Evolutionary conservation across 37 sponge, comb jelly and placozoan genomes (phyloP).

Genomic region (Corticium candelabrum): DNA sequence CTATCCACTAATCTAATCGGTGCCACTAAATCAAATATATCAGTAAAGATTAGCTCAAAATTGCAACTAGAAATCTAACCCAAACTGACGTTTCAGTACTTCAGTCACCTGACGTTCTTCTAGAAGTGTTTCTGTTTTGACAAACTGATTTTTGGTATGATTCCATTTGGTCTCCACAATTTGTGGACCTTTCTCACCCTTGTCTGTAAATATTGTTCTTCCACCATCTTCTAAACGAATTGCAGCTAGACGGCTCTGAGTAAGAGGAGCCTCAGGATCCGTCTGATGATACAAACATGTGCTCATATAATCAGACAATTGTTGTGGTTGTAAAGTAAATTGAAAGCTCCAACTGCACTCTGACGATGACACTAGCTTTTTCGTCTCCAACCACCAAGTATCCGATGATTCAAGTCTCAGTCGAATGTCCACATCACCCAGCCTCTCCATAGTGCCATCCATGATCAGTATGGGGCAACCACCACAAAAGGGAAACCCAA

Average conservation of each 20-base stretch:
- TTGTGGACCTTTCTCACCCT: not conserved
- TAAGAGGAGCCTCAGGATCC: not conserved
- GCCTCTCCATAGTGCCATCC: not conserved
- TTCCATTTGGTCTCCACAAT: not conserved
- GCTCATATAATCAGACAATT: not conserved
- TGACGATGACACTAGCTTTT: not conserved
- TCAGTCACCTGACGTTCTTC: too few relatives aligned
- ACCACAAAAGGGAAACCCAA: not conserved
- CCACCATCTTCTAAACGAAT: not conserved
- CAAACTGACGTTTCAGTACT: too few relatives aligned
- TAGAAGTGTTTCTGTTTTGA: too few relatives aligned
- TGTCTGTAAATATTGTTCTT: not conserved
- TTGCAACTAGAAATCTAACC: too few relatives aligned
- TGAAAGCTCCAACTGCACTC: not conserved
- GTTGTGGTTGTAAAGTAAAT: not conserved
- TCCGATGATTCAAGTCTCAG: not conserved
- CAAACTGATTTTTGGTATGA: too few relatives aligned
- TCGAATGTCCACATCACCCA: not conserved
- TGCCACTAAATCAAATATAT: too few relatives aligned
- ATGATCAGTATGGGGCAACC: not conserved
- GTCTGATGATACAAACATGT: not conserved
- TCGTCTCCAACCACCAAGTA: not conserved
- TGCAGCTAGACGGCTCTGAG: not conserved
- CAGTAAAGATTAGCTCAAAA: too few relatives aligned
- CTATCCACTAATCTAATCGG: too few relatives aligned